Conservation (phyloP, 2,113 vertebrate species). For the Bucco capensis region DNA sequence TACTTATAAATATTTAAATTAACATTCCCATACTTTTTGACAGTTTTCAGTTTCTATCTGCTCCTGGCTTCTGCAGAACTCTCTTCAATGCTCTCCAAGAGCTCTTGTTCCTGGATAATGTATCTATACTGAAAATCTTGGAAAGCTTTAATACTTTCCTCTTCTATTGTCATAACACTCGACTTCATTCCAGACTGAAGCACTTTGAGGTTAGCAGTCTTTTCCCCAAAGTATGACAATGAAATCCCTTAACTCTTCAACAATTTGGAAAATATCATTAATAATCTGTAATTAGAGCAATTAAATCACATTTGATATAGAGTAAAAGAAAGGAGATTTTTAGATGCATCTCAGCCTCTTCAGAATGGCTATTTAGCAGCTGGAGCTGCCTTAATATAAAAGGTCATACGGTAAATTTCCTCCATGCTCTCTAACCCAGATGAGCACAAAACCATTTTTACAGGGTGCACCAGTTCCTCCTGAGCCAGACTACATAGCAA, state of each 20-base stretch:
- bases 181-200: not conserved
- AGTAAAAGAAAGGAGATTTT: not conserved
- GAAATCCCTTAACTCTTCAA: not conserved
- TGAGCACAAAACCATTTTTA: not conserved
- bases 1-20: not conserved
- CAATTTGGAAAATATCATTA: not conserved
- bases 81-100: not conserved
- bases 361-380: not conserved
- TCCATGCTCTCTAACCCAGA: not conserved
- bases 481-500: not conserved
- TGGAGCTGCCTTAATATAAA: not conserved
- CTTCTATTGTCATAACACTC: not conserved
- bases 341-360: not conserved
- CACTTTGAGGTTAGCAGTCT: not conserved
- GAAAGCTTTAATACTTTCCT: not conserved
- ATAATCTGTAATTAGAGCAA: not conserved
- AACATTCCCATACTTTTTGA: not conserved
- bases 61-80: not conserved
- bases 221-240: not conserved
- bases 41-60: not conserved
- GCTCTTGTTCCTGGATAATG: not conserved
- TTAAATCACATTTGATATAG: not conserved
- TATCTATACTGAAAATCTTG: not conserved
- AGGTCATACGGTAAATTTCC: not conserved
- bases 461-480: not conserved